phyloP scores from a whole-genome alignment of 2,113 vertebrate genomes.

The Morone chrysops region DNA sequence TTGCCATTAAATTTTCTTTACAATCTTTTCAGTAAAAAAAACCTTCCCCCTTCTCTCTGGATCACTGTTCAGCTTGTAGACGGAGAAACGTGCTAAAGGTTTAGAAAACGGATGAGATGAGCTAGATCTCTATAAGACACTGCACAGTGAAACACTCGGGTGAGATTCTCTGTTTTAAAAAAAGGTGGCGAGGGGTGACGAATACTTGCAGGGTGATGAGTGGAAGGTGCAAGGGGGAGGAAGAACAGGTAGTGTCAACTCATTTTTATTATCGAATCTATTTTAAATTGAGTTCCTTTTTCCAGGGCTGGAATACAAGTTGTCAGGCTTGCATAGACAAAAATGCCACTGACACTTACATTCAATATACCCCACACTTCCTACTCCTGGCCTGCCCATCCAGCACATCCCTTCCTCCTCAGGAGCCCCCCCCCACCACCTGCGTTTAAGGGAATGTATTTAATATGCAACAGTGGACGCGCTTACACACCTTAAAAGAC shows the following conservation, averaged over 20 bases:
- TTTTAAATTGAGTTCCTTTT: constrained; percentile 35
- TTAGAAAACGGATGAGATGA: constrained; percentile 52
- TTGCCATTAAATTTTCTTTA: constrained; percentile 68
- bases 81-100: constrained; percentile 55
- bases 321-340: constrained; percentile 73
- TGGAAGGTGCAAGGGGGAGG: constrained; percentile 52
- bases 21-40: constrained; percentile 72
- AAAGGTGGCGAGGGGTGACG: constrained; percentile 53
- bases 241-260: constrained; percentile 71
- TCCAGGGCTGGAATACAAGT: constrained; percentile 59
- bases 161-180: constrained; percentile 60
- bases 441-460: constrained; percentile 78
- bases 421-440: constrained; percentile 42
- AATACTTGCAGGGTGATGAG: constrained; percentile 53
- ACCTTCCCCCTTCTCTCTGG: constrained; percentile 61
- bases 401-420: constrained; percentile 40
- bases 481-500: constrained; percentile 68
- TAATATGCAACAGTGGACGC: constrained; percentile 69
- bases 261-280: constrained; percentile 28
- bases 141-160: constrained; percentile 74
- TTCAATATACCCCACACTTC: constrained; percentile 53
- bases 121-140: constrained; percentile 56
- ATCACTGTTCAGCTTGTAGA: constrained; percentile 61
- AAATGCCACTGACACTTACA: constrained; percentile 71
- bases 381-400: constrained; percentile 27